A percentile compares a stretch with the other conserved stretches of the same genome.
phyloP scores from a whole-genome alignment of 92 coral and sea anemone species.

The Epizoanthus ramosus region DNA sequence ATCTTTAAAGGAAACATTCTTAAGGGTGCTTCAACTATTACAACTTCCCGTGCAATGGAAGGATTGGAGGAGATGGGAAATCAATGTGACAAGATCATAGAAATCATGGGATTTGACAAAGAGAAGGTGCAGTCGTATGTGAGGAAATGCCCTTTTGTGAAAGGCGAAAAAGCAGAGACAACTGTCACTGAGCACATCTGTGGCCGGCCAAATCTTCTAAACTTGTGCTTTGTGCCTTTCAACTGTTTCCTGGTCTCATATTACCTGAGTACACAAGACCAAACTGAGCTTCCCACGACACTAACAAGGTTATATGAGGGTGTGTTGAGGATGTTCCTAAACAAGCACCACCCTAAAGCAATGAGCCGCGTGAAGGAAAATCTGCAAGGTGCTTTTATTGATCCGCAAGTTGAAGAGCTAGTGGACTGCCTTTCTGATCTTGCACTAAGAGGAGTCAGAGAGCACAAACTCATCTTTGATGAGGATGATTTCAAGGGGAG shows the following conservation, averaged over 20 bases:
- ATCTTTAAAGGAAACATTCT: constrained; percentile 35
- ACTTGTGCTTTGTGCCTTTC: constrained; percentile 38
- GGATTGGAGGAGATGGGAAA: constrained; percentile 26
- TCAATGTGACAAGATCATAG: constrained; percentile 22
- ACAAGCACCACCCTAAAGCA: constrained; percentile 35
- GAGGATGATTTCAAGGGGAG: constrained; percentile 30
- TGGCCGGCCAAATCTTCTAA: constrained; percentile 31
- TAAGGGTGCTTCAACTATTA: constrained; percentile 32
- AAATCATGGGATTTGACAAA: constrained; percentile 29
- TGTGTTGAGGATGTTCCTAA: constrained; percentile 36
- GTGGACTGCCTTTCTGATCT: constrained; percentile 28
- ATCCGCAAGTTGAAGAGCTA: constrained; percentile 28
- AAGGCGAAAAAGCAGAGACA: constrained; percentile 1
- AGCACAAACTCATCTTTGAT: constrained; percentile 38
- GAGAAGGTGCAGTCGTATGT: constrained; percentile 28
- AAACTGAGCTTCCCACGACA: constrained; percentile 33
- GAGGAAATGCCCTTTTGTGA: constrained; percentile 20
- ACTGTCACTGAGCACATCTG: constrained; percentile 20
- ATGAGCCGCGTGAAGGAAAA: constrained; percentile 31
- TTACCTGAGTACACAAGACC: constrained; percentile 39
- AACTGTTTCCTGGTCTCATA: constrained; percentile 42
- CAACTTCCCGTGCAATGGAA: constrained; percentile 27
- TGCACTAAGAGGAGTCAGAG: constrained; percentile 30
- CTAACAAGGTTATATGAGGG: constrained; percentile 37
- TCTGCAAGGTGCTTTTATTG: constrained; percentile 21